Evolutionary conservation across 1,140 invertebrate genomes (phyloP), one percentile per base, ranked within the genome.

Genomic region (Polypedilum pembai): DNA sequence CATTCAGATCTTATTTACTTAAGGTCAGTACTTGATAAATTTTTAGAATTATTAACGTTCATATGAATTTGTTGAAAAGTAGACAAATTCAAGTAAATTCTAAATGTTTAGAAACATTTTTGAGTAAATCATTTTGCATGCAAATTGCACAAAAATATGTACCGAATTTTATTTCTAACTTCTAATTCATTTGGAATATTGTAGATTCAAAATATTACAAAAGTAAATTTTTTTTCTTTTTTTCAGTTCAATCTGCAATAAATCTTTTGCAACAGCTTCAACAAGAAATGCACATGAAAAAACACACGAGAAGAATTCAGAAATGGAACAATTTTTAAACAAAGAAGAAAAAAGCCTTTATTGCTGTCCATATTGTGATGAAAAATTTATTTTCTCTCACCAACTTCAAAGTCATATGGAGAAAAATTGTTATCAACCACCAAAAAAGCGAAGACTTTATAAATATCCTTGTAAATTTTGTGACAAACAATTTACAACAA

Each of bases 381-480:
- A 56, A 12, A n/a, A n/a, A 12, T 56, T 56, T 15, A n/a, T 15
- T n/a, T n/a, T n/a, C 3, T 10, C 45, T 15, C 12, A 56, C 15
- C 45, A 56, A n/a, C 45, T 56, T 56, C 12, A 56, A n/a, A 56
- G n/a, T 56, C 45, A 56, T 56, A 12, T 56, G 1, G 45, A 56
- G 45, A 56, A 56, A n/a, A 56, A 56, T n/a, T 56, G 45, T n/a
- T 56, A 56, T 15, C 12, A n/a, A 56, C 45, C 45, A 12, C 45
- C 12, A 56, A 56, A 56, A 12, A 56, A 56, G 3, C 8, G 12
- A 56, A 33, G 24, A 33, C 1, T 15, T 4, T 56, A 56, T n/a
- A 56, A 56, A n/a, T 56, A 56, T 56, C 45, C 45, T n/a, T 56
- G 45, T n/a, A 56, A 12, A 56, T 56, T n/a, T 56, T 56, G 45